Evolutionary conservation across 2,797 vertebrate species (phyloP).

Genomic region (Lithobates sylvaticus): DNA sequence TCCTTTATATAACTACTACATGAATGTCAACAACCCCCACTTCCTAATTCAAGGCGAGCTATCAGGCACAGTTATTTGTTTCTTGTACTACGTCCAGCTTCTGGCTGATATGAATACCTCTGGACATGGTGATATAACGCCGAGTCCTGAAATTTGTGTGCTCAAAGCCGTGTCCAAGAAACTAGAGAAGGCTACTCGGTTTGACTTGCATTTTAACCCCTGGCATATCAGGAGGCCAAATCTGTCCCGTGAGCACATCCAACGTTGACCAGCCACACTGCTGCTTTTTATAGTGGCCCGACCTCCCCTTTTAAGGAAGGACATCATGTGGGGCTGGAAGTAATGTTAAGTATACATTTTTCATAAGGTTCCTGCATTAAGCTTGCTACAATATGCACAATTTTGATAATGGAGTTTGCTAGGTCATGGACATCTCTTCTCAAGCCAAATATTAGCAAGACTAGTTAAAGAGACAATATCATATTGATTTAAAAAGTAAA

Average conservation of each 20-base stretch:
- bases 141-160: constrained; percentile 16
- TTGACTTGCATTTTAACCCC: constrained; percentile 15
- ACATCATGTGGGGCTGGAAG: neutral
- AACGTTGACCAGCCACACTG: neutral
- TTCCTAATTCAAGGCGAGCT: neutral
- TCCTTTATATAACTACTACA: neutral
- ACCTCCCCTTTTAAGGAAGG: constrained; percentile 46
- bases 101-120: constrained; percentile 4
- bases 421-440: neutral
- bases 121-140: constrained; percentile 20
- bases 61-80: neutral
- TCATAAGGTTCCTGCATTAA: neutral
- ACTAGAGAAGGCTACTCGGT: neutral
- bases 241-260: neutral
- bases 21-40: neutral
- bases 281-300: constrained; percentile 29
- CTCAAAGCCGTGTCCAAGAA: constrained; percentile 23
- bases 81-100: neutral
- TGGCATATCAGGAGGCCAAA: neutral
- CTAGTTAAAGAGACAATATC: neutral
- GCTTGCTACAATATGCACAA: neutral
- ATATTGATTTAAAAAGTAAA: neutral
- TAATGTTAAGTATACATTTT: neutral
- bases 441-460: neutral
- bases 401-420: neutral